A percentile compares a stretch with the other conserved stretches of the same genome.
These are phyloP conservation scores for Porphyrio hochstetteri DNA, from an alignment of 2,113 vertebrate species.

Conservation along the genomic window DNA sequence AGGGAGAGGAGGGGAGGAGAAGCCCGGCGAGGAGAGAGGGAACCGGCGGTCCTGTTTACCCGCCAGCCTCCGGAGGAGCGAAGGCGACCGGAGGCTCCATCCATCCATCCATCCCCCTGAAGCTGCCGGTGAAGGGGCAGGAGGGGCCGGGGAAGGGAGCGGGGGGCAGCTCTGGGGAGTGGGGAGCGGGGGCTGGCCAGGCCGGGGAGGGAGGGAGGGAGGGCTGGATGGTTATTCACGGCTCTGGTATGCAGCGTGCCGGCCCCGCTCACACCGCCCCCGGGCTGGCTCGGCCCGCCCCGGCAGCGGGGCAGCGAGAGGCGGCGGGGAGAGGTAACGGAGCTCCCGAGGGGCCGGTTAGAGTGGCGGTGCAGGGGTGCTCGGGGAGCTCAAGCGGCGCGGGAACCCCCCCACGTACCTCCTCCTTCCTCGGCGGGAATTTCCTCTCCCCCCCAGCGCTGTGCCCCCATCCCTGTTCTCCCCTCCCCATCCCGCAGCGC, in stretches of 20 bases:
- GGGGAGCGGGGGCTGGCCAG: background rate
- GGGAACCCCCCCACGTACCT: too few species aligned
- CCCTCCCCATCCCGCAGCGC: background rate
- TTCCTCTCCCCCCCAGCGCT: too few species aligned
- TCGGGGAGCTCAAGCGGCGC: background rate
- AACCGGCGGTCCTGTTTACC: background rate
- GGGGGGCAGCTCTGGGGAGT: background rate
- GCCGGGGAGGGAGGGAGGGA: background rate
- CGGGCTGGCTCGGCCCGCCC: background rate
- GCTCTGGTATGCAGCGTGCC: constrained; percentile 2
- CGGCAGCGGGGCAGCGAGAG: background rate
- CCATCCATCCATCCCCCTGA: background rate
- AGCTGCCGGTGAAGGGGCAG: background rate
- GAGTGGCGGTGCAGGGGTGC: background rate
- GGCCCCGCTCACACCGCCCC: background rate
- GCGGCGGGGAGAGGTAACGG: background rate
- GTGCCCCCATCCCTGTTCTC: too few species aligned
- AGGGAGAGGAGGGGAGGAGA: background rate
- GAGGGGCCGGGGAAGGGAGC: background rate
- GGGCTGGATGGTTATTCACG: background rate
- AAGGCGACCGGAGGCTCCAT: background rate
- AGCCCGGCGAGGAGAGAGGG: background rate
- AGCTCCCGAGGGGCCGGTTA: background rate
- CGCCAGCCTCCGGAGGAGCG: background rate
- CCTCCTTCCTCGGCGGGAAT: too few species aligned